Evolutionary conservation across 2,888 invertebrate genomes (phyloP).

Genomic region (Cordylochernes scorpioides): DNA sequence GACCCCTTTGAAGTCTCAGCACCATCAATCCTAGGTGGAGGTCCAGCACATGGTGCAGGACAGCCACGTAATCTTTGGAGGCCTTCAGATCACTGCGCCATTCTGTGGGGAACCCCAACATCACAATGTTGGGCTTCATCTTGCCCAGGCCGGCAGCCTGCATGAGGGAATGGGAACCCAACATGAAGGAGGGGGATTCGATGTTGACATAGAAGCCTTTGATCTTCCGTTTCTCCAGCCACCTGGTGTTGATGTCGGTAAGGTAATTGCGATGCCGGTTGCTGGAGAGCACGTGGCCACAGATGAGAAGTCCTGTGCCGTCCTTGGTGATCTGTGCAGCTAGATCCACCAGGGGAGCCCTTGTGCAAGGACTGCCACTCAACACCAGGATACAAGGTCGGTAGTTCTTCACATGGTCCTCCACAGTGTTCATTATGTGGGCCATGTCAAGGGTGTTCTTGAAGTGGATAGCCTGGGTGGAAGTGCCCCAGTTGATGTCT

Average conservation of each 20-base stretch:
- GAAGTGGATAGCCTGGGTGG: conserved; percentile 84
- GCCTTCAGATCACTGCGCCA: too few species aligned
- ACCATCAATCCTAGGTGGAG: too few species aligned
- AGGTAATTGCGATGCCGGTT: conserved; percentile 26
- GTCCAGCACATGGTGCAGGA: too few species aligned
- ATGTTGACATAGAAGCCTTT: conserved; percentile 71
- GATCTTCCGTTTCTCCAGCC: conserved; percentile 50
- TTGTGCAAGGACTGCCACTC: conserved; percentile 24
- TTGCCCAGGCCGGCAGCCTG: conserved; percentile 93
- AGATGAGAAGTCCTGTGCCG: conserved; percentile 60
- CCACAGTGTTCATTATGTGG: conserved; percentile 56
- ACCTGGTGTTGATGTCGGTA: conserved; percentile 40
- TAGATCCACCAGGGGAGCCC: conserved; percentile 28
- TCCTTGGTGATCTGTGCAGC: conserved; percentile 28
- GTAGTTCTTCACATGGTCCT: conserved; percentile 86
- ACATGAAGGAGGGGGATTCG: too few species aligned
- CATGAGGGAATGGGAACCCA: too few species aligned
- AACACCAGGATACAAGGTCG: conserved; percentile 21
- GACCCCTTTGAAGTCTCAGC: too few species aligned
- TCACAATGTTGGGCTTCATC: conserved; percentile 66
- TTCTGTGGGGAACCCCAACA: conserved; percentile 80
- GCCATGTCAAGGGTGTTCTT: conserved; percentile 64
- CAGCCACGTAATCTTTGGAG: too few species aligned
- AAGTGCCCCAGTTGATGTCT: conserved; percentile 87
- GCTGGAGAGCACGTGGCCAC: conserved; percentile 60